These are phyloP conservation scores for Rhabdornis inornatus DNA, from an alignment of 2,113 vertebrate genomes.

Conservation along the genomic window DNA sequence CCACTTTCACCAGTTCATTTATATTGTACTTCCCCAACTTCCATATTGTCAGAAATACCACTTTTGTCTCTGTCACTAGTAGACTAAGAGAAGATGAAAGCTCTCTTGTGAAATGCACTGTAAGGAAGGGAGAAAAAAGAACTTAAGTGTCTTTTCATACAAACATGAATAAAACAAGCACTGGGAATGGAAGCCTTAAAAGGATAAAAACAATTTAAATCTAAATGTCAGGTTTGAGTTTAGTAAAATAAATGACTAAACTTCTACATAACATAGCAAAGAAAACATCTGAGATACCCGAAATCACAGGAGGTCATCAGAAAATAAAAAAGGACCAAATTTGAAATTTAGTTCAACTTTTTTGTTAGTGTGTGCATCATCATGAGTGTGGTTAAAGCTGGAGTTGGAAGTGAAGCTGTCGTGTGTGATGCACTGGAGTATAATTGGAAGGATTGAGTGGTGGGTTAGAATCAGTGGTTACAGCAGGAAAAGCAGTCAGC, in stretches of 20 bases:
- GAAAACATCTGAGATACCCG: neutral
- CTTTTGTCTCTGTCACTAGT: neutral
- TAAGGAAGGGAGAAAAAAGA: neutral
- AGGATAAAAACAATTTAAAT: neutral
- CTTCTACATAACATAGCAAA: neutral
- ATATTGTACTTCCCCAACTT: neutral
- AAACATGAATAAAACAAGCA: neutral
- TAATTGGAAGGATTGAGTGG: neutral
- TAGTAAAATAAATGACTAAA: neutral
- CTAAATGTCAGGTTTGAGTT: neutral
- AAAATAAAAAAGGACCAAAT: neutral
- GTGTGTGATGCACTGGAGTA: neutral
- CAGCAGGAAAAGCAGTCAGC: neutral
- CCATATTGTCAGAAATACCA: neutral
- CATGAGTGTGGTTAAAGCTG: neutral
- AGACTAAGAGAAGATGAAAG: neutral
- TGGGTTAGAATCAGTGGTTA: neutral
- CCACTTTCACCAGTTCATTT: neutral
- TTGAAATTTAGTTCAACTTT: neutral
- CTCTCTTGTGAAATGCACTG: neutral
- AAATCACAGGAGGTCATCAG: neutral
- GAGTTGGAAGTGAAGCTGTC: neutral
- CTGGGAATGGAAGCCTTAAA: neutral
- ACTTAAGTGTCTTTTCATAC: neutral
- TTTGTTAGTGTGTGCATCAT: neutral